Evolutionary conservation across 2,888 invertebrate species (phyloP), one percentile per base, ranked within the genome.

Genomic region (Dicycla oo): DNA sequence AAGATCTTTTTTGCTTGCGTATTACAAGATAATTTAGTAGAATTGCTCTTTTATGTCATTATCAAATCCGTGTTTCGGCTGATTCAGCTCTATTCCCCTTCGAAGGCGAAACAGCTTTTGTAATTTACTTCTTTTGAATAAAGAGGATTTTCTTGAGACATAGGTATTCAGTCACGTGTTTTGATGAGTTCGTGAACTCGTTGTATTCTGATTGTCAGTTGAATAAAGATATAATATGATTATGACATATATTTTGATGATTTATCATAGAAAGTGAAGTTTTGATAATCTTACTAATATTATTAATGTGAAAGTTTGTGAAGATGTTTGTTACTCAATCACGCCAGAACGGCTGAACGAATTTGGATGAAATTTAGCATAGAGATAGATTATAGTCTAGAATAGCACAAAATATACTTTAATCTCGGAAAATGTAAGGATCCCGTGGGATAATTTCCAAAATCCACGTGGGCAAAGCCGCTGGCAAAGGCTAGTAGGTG

Each of bases 31-130:
- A 83, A 86, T 86, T 87, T 80, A 76, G 77, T 66, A 61, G 77
- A 83, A 81, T 87, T 85, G 82, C 78, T 85, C 84, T 86, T 87
- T 87, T 85, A 82, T 81, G 76, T 84, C 86, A 86, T 86, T 86
- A 82, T 82, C 81, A 84, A 86, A 86, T 87, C 79, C 69, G 77
- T 81, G 69, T 86, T 85, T 84, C 69, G 65, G 75, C 75, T 74
- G 76, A 86, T 61, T 87, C 86, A 83, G 86, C 78, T 73, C 62
- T 65, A 80, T 82, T 77, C 69, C 64, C 75, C 67, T 81, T 75
- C 67, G 73, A 56, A 56, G 49, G 65, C 72, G 70, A 86, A 82
- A 80, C 70, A 81, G 78, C 72, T 84, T 82, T 82, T 75, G 81
- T 80, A 78, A 84, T 84, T 78, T 84, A 78, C 67, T 77, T 83